Evolutionary conservation across 1,140 invertebrate species (phyloP), one percentile per base, ranked within the genome.

Genomic region (Papilio xuthus): DNA sequence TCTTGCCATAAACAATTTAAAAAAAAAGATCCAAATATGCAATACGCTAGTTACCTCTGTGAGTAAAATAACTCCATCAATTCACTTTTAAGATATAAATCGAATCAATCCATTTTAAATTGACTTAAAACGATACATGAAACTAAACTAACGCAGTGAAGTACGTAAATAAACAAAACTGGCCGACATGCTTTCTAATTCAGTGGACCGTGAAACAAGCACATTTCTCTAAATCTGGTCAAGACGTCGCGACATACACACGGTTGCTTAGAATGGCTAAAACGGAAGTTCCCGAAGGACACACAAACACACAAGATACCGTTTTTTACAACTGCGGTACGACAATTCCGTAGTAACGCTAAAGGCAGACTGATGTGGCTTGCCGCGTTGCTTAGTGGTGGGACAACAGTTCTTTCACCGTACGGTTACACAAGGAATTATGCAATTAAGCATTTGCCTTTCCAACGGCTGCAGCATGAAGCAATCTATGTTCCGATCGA

Each of bases 371-470:
- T 85, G 83, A 75, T 78, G 71, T 81, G 74, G 82, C 76, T 85
- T 79, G 83, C 78, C 88, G 88, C 88, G 90, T 80, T 84, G 90
- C 89, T 90, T 71, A 42, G 50, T 77, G 78, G 80, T 77, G 81
- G 79, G 79, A 80, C 81, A 79, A 80, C 81, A 77, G 80, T 84
- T 92, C 90, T 92, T 92, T 92, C 90, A 92, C 90, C 84, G 80
- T 20, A 23, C 75, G 72, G 82, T 92, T 92, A 90, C 90, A 90
- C 90, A 90, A 92, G 80, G 67, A 20, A 73, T 92, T 90, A 88
- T 86, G 86, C 86, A 92, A 91, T 77, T n/a, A 67, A 79, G 80
- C 83, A 82, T 84, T 85, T 85, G 88, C 89, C 89, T 90, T 90
- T 92, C 89, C 85, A 89, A 82, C 83, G 81, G 79, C 32, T 85